These are phyloP conservation scores for Paragorgia papillata DNA, from an alignment of 92 coral and sea anemone species.

Conservation along the genomic window DNA sequence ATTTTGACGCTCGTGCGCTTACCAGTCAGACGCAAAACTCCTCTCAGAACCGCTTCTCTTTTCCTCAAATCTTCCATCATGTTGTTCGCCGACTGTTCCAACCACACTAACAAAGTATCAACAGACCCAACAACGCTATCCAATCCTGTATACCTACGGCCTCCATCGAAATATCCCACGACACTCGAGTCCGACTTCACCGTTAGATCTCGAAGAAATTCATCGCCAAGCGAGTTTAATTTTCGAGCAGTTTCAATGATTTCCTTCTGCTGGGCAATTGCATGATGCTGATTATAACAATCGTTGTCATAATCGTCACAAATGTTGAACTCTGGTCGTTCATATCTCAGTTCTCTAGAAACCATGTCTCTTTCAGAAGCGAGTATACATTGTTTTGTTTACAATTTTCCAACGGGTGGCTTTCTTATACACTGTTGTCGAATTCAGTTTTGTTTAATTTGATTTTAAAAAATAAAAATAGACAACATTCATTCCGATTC, in stretches of 20 bases:
- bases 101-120: conserved; percentile 9
- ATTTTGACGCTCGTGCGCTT: neutral
- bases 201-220: neutral
- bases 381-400: neutral
- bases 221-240: conserved; percentile 14
- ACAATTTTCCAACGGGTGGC: conserved; percentile 23
- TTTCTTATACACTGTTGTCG: neutral
- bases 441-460: no score
- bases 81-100: conserved; percentile 13
- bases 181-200: neutral
- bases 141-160: neutral
- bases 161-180: conserved; percentile 9
- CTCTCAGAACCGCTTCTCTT: conserved; percentile 26
- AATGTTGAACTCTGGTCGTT: neutral
- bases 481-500: no score
- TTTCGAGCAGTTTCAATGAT: conserved; percentile 19
- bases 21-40: conserved; percentile 23
- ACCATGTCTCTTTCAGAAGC: neutral
- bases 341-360: neutral
- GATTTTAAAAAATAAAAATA: no score
- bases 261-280: conserved; percentile 6
- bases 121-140: conserved; percentile 17
- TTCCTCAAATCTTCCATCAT: conserved; percentile 13
- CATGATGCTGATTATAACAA: conserved; percentile 2
- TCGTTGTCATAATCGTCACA: conserved; percentile 8